Percentiles rank a stretch among this genome's conserved stretches.
These are phyloP conservation scores for Hypanus sabinus DNA, from an alignment of 2,113 vertebrate species.

Conservation along the genomic window DNA sequence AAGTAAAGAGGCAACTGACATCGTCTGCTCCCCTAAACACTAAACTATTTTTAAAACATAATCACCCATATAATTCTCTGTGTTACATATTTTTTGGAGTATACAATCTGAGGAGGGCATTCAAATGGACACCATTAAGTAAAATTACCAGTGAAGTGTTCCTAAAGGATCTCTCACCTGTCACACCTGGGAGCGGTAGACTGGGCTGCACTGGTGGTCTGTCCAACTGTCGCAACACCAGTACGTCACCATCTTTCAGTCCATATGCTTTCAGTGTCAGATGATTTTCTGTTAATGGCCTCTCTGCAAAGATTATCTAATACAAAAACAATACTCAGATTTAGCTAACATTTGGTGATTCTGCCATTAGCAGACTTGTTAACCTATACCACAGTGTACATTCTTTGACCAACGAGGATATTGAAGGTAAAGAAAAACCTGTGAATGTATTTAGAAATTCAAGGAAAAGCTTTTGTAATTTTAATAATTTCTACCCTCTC, in stretches of 20 bases:
- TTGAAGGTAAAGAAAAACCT: neutral
- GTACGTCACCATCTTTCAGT: conserved; percentile 89
- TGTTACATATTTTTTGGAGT: too few species aligned
- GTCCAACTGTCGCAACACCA: conserved; percentile 79
- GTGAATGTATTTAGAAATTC: neutral
- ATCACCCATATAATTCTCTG: neutral
- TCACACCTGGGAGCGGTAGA: conserved; percentile 56
- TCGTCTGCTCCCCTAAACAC: neutral
- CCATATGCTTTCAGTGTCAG: conserved; percentile 87
- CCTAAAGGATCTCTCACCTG: conserved; percentile 15
- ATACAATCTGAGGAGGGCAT: neutral
- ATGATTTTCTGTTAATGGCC: conserved; percentile 79
- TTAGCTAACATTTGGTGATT: conserved; percentile 4
- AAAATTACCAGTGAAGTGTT: neutral
- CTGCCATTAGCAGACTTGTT: neutral
- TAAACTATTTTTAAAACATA: neutral
- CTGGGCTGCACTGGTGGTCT: conserved; percentile 49
- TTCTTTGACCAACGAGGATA: neutral
- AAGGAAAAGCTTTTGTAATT: neutral
- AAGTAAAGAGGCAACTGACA: neutral
- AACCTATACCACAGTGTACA: neutral
- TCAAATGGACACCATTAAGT: neutral
- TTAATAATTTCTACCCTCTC: neutral
- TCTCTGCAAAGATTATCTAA: conserved; percentile 83
- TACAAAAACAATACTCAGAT: conserved; percentile 37